Evolutionary conservation across 2,888 invertebrate species (phyloP).

Genomic region (Clostera curtula): DNA sequence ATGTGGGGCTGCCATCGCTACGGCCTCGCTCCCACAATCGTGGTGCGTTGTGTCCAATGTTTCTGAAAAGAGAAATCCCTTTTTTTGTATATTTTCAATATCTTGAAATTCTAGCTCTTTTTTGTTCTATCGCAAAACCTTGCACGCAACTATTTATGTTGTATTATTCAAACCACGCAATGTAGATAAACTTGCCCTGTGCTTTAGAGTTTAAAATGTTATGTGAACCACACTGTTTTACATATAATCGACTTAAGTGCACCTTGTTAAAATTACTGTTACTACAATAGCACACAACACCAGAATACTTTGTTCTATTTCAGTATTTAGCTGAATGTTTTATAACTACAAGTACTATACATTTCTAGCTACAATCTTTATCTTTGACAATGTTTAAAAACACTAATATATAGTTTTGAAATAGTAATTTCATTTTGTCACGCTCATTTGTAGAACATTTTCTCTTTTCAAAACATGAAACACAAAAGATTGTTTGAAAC

Average conservation of each 20-base stretch:
- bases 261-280: constrained; percentile 28
- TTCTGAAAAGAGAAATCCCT: constrained; percentile 71
- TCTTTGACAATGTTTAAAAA: no score
- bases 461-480: constrained; percentile 74
- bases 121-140: constrained; percentile 38
- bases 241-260: constrained; percentile 25
- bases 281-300: constrained; percentile 17
- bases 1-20: constrained; percentile 67
- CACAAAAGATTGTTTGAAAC: constrained; percentile 32
- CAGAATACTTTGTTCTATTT: no score
- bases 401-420: no score
- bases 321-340: no score
- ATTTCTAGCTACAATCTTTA: no score
- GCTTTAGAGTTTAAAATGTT: constrained; percentile 31
- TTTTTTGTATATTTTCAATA: constrained; percentile 27
- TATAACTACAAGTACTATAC: no score
- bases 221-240: constrained; percentile 17
- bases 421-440: constrained; percentile 20
- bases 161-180: constrained; percentile 33
- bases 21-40: constrained; percentile 76
- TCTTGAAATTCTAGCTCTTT: constrained; percentile 34
- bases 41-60: constrained; percentile 76
- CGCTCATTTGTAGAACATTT: constrained; percentile 41
- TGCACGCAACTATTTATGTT: constrained; percentile 40
- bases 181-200: constrained; percentile 36